Evolutionary conservation across 2,113 vertebrate genomes (phyloP), one percentile per base, ranked within the genome.

Genomic region (Anthoscopus minutus): DNA sequence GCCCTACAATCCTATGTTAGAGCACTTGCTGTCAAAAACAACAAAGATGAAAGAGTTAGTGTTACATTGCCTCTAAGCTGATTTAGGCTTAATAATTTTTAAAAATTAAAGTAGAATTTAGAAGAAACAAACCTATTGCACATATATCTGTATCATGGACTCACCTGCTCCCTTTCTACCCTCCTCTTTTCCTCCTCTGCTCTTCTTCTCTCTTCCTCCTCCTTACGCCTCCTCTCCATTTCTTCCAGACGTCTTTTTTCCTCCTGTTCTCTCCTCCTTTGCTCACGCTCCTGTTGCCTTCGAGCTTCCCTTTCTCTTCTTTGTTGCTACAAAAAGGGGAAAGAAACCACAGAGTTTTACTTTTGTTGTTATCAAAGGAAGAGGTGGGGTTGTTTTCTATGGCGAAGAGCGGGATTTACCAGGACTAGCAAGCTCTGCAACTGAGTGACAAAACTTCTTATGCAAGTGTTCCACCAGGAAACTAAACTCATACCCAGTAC

Each of bases 251-350:
- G 98, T 48, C 99, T 97, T 94, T 99, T 99, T 96, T 99, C 99
- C 91, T 99, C 99, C 76, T 99, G 99, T 85, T 99, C 99, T 11
- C 99, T 97, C n/a, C 99, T 97, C 40, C 99, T 98, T 96, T 99
- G 99, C 93, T 99, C 99, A 18, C 99, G 98, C 91, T 99, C 99
- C 89, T 99, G 99, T 95, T 99, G 99, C 97, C 99, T 98, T 93
- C 99, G 98, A 97, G 99, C 98, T 97, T 99, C 99, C 2, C 99
- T 98, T 96, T 99, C 99, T 31, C 99, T 98, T 58, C 99, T 98
- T 97, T 99, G 99, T 99, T 99, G 99, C 99, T 99, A 91, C 15
- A 18, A 20, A 85, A 96, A 73, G 51, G 45, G 60, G 81, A 92
- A 92, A 86, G 77, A 71, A 88, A 90, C 92, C 87, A 94, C 91